Base-by-base conservation (phyloP, 2,797 vertebrate genomes). In the Ceryle rudis region DNA sequence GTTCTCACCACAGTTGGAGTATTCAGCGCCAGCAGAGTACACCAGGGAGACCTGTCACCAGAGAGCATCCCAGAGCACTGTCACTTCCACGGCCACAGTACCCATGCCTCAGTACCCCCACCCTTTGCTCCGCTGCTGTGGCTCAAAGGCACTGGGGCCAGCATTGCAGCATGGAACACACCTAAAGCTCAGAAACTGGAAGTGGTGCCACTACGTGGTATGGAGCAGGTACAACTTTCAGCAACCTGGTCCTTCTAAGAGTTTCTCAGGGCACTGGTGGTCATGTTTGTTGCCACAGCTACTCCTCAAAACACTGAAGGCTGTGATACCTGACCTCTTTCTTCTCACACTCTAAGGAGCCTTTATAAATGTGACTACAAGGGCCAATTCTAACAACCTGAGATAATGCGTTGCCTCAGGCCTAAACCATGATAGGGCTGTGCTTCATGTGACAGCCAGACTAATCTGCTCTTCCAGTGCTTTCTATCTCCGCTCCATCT, bases 1-100 rank as follows among this genome's bases (percentile, higher is more conserved):
- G 7, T 99, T 99, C 97, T 99, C 99, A 1, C 99, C 99, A 23
- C 99, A 99, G 97, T 97, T 99, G 90, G 98, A 98, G 85, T 99
- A 99, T 96, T 99, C 99, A 0, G 99, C 99, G 7, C 97, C 97
- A 41, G 98, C 98, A 8, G 98, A 98, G 98, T 97, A 98, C 83
- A 99, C 98, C 88, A 99, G 98, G 69, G 98, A 99, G 81, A 98
- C 98, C 99, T 99, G 97, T 71, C 90, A 95, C 22, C 86, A 74
- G 83, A 95, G 70, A 91, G 72, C 89, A 89, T 87, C 64, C 21
- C 67, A 90, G 11, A 84, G 62, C 65, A 72, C 25, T 1, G 13
- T 96, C 87, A 97, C 54, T 81, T 83, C 39, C 57, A 77, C 8
- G 1, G 19, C 26, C 20, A 52, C 54, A 1, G 0, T 37, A 17